phyloP scores from a whole-genome alignment of 2,113 vertebrate species.

The Rhinolophus ferrumequinum region DNA sequence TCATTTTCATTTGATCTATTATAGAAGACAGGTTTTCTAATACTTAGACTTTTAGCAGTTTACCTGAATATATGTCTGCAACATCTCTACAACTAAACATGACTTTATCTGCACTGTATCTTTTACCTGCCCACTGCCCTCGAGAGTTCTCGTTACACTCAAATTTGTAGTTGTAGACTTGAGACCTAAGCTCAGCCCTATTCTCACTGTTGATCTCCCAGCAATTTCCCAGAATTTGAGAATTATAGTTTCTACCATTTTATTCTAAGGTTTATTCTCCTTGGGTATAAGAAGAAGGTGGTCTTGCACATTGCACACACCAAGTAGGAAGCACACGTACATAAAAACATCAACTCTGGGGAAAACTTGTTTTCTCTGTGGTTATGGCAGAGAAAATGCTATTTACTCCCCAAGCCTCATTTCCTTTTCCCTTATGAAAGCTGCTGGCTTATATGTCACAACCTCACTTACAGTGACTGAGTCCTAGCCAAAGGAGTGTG shows the following conservation, averaged over 20 bases:
- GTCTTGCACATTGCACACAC: rapidly evolving
- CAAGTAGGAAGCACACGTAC: not conserved
- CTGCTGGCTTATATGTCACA: not conserved
- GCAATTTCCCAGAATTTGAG: not conserved
- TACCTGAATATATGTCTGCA: not conserved
- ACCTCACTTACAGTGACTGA: not conserved
- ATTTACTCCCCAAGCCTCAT: not conserved
- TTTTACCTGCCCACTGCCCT: not conserved
- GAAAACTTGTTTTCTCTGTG: not conserved
- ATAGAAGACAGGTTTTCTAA: conserved; percentile 60
- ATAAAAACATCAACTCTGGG: not conserved
- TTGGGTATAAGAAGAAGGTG: not conserved
- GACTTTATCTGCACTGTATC: not conserved
- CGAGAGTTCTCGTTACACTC: not conserved
- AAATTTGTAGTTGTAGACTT: not conserved
- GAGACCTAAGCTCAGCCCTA: not conserved
- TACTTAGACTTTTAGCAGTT: conserved; percentile 51
- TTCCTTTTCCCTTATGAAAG: not conserved
- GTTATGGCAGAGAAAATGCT: not conserved
- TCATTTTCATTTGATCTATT: conserved; percentile 67
- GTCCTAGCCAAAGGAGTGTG: not conserved
- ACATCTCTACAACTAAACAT: conserved; percentile 43
- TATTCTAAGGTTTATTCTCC: not conserved
- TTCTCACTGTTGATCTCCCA: not conserved
- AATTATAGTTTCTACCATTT: not conserved